Evolutionary conservation across 1,140 invertebrate genomes (phyloP).

Genomic region (Neoseiulus cucumeris): DNA sequence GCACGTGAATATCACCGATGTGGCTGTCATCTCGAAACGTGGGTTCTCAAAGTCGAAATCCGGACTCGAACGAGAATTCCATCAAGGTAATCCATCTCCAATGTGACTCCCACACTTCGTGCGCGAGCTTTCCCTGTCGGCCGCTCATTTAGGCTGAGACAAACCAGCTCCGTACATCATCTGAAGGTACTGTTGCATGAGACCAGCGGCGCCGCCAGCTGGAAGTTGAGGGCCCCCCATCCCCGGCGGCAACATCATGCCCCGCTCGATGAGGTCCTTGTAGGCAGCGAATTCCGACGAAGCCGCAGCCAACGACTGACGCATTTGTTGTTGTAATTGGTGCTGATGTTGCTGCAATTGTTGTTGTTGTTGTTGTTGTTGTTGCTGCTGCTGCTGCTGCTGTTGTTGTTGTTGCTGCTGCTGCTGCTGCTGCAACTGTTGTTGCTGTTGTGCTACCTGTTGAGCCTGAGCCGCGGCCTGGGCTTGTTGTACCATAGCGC

Average conservation of each 20-base stretch:
- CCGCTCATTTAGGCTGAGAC: neutral
- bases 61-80: too few relatives aligned
- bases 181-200: conserved; percentile 8
- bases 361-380: neutral
- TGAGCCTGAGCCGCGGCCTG: neutral
- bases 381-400: neutral
- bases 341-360: neutral
- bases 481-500: neutral
- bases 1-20: conserved; percentile 10
- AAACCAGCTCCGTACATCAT: conserved; percentile 1
- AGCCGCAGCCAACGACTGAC: neutral
- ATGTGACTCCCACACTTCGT: too few relatives aligned
- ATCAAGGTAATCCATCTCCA: too few relatives aligned
- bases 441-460: neutral
- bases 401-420: neutral
- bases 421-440: neutral
- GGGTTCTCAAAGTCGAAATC: too few relatives aligned
- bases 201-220: neutral
- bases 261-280: neutral
- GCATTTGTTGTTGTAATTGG: too few relatives aligned
- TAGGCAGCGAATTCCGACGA: neutral
- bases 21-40: neutral
- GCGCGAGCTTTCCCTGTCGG: too few relatives aligned
- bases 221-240: neutral
- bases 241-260: conserved; percentile 1